Base-by-base conservation (phyloP, 1,140 invertebrate species). In the Dufourea novaeangliae region DNA sequence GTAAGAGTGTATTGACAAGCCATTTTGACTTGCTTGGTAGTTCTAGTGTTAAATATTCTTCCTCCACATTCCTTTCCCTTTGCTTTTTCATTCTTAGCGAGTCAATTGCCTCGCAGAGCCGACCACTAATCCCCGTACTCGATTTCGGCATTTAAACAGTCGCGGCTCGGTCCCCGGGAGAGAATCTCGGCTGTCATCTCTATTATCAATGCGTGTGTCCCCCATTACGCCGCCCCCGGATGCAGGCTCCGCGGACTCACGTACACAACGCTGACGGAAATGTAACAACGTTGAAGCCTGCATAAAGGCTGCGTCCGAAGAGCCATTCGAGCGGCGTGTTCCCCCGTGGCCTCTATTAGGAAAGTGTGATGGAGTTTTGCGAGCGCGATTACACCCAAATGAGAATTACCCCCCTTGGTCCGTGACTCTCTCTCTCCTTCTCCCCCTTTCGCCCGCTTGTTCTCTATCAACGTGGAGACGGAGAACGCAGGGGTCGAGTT, bases 361-460 rank as follows among this genome's bases (percentile, higher is more conserved):
- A 92, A 92, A 93, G 91, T 92, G 92, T 92, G 91, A 93, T 93
- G 91, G 91, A 92, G 91, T 92, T 93, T 93, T 92, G 91, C 90
- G 90, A 93, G 92, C 91, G 89, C 92, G 92, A 93, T 93, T 92
- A 93, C 91, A 92, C 91, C 87, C 90, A 90, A 92, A 93, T 92
- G 92, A 92, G 90, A 92, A 92, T 92, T 91, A 93, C 82, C 87
- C 89, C 89, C 86, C 73, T 80, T 79, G 61, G 7, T 34, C 71
- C 63, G 54, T 81, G 76, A 69, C 85, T 76, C 79, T 80, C 66
- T 70, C 74, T 74, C 81, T 82, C 86, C 78, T 79, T 17, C 8
- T 66, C n/a, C 22, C 17, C 69, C 83, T 72, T 78, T 80, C 41
- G 3, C 46, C 20, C 20, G 8, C 46, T 50, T 7, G 4, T 7